Evolutionary conservation across 1,140 invertebrate species (phyloP), one percentile per base, ranked within the genome.

Genomic region (Zaprionus camerounensis): DNA sequence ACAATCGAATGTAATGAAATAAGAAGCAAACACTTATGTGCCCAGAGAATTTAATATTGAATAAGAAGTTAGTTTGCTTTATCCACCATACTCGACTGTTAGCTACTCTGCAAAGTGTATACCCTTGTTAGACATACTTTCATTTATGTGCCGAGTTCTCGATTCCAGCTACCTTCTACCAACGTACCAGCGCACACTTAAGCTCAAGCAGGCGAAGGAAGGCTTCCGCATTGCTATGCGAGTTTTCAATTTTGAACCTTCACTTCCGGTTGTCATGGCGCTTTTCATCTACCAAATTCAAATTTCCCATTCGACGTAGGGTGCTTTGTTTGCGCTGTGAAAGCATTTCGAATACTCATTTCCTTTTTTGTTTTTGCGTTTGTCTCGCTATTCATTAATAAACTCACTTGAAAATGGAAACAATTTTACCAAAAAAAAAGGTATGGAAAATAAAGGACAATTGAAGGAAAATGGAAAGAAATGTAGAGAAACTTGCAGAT

Each of bases 291-390:
- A 7, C n/a, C 41, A 17, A 17, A 65, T 65, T 65, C 46, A 51
- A 69, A 62, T 38, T 62, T 44, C 2, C 20, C 51, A n/a, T 17
- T 22, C 17, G 15, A 51, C n/a, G 44, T 17, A 20, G 53, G n/a
- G 55, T 22, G 58, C 64, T 69, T 69, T 69, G 31, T 68, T 44
- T 73, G 57, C 41, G 22, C n/a, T 61, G 36, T 26, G 49, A 74
- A 69, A 56, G 58, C 71, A 63, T 71, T 75, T 63, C 65, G 36
- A 66, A 53, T 28, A 58, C 31, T 66, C 62, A 66, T 57, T 71
- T 71, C 53, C 53, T 28, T 17, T 17, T 59, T n/a, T n/a, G n/a
- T n/a, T 34, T 57, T 7, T 28, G 26, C 41, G 24, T 26, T 57
- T 36, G 2, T 70, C 11, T 6, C 31, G 38, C 56, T 67, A 69